Percentiles rank a stretch among this genome's conserved stretches.
phyloP scores from a whole-genome alignment of 2,113 vertebrate species.

The Seriola rivoliana region DNA sequence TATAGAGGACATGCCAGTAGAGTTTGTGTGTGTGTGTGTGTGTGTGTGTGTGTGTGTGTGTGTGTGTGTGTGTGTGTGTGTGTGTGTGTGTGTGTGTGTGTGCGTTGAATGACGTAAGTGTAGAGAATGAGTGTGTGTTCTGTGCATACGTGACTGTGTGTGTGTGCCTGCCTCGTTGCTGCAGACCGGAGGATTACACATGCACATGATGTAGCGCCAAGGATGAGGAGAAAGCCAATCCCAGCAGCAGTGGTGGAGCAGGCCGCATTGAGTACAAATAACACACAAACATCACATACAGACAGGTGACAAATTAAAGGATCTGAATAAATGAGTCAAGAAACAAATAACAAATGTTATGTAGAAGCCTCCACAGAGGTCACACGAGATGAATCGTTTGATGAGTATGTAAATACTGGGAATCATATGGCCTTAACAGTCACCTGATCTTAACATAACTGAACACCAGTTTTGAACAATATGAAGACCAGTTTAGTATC shows the following conservation, averaged over 20 bases:
- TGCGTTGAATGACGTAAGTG: conserved; percentile 32
- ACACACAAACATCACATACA: conserved; percentile 4
- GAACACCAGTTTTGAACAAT: too few species aligned
- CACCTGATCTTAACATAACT: too few species aligned
- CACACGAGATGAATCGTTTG: too few species aligned
- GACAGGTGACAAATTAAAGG: too few species aligned
- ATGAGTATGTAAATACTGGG: too few species aligned
- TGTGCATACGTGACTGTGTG: conserved; percentile 38
- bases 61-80: conserved; percentile 18
- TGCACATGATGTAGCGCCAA: conserved; percentile 36
- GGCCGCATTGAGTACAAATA: background rate
- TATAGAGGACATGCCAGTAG: background rate
- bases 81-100: background rate
- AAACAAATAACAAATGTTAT: too few species aligned
- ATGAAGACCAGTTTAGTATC: too few species aligned
- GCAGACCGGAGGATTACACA: conserved; percentile 60
- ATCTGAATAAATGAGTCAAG: background rate
- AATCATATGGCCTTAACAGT: too few species aligned
- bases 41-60: conserved; percentile 35
- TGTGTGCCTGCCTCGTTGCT: conserved; percentile 30
- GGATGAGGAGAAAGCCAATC: conserved; percentile 13
- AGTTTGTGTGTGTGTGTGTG: conserved; percentile 14
- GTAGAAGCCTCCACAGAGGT: too few species aligned
- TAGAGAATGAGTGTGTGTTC: background rate
- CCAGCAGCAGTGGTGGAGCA: background rate